These are phyloP conservation scores for Lepus europaeus DNA, from an alignment of 2,113 vertebrate species.

Conservation along the genomic window DNA sequence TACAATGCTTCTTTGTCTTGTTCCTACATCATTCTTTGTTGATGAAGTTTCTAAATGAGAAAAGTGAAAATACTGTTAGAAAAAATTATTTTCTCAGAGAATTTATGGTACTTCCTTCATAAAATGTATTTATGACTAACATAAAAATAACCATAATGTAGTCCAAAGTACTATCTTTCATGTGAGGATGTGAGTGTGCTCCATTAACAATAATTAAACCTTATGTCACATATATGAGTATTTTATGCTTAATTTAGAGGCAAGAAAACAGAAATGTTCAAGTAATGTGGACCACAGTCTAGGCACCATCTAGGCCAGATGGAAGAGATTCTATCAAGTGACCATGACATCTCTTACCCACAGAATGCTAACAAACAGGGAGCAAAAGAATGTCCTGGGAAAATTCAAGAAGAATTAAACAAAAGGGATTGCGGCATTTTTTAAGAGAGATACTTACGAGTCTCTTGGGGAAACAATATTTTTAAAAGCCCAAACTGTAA, in stretches of 20 bases:
- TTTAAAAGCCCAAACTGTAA: slow-evolving; percentile 48
- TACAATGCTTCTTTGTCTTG: background rate
- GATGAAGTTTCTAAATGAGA: slow-evolving; percentile 22
- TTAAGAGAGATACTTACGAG: slow-evolving; percentile 51
- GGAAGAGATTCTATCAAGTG: background rate
- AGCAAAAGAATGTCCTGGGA: slow-evolving; percentile 69
- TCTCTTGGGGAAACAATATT: slow-evolving; percentile 67
- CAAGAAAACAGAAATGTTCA: background rate
- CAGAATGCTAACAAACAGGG: background rate
- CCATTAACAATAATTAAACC: slow-evolving; percentile 17
- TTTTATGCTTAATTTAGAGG: background rate
- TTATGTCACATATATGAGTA: background rate
- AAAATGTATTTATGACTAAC: background rate
- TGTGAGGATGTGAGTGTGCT: background rate
- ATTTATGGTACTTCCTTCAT: background rate
- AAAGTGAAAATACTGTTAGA: slow-evolving; percentile 13
- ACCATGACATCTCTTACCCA: background rate
- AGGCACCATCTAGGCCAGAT: too few species aligned
- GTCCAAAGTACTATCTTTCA: background rate
- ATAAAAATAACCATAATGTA: background rate
- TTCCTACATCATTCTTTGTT: background rate
- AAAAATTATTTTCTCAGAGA: slow-evolving; percentile 31
- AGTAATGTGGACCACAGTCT: background rate
- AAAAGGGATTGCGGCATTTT: slow-evolving; percentile 52
- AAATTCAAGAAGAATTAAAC: slow-evolving; percentile 66